These are phyloP conservation scores for Leptarthrus brevirostris DNA, from an alignment of 2,888 invertebrate species.

Conservation along the genomic window DNA sequence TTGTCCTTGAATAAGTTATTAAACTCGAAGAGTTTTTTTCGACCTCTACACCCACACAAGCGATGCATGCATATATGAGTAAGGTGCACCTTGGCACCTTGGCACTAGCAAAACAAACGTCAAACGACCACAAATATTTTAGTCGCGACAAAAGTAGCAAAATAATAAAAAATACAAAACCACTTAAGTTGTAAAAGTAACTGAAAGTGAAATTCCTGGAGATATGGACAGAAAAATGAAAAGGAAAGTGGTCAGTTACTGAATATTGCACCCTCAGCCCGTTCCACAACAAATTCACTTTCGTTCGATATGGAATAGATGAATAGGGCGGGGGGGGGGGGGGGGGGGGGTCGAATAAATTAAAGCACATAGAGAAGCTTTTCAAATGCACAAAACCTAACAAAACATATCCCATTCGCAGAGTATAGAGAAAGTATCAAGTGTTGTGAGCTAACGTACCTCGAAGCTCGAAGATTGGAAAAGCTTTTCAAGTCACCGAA, in stretches of 20 bases:
- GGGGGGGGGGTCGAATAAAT: background rate
- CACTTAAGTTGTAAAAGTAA: slow-evolving; percentile 14
- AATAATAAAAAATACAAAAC: slow-evolving; percentile 4
- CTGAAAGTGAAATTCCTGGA: slow-evolving; percentile 38
- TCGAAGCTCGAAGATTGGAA: too few species aligned
- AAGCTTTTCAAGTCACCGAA: too few species aligned
- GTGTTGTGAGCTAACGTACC: too few species aligned
- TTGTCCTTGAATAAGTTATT: slow-evolving; percentile 47
- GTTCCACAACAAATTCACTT: slow-evolving; percentile 41
- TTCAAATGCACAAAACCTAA: slow-evolving; percentile 46
- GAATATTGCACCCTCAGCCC: slow-evolving; percentile 26
- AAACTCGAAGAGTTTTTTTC: slow-evolving; percentile 34
- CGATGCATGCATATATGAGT: background rate
- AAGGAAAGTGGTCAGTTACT: slow-evolving; percentile 39
- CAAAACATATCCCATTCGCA: slow-evolving; percentile 5
- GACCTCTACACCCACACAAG: slow-evolving; percentile 37
- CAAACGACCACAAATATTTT: background rate
- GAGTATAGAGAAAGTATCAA: too few species aligned
- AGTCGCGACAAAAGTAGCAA: background rate
- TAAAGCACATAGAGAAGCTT: slow-evolving; percentile 27
- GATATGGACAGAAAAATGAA: slow-evolving; percentile 9
- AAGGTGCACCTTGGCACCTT: background rate
- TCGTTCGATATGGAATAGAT: background rate
- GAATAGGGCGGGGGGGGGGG: background rate
- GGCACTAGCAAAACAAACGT: background rate